Percentiles rank a stretch among this genome's conserved stretches.
Evolutionary conservation across 2,888 invertebrate species (phyloP).

Genomic region (Leptinotarsa peninsularis): DNA sequence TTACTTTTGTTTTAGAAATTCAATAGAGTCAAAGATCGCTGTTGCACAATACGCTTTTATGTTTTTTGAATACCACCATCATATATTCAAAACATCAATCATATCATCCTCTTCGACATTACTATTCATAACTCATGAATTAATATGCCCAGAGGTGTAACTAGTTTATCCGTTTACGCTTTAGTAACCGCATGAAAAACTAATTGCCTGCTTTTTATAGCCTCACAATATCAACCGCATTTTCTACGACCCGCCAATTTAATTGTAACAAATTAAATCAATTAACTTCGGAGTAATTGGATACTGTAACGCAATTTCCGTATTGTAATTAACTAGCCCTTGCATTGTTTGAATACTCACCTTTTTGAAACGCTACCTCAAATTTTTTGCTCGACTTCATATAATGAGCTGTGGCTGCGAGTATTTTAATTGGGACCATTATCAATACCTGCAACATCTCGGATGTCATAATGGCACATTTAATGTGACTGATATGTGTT

Average conservation of each 20-base stretch:
- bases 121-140: constrained; percentile 20
- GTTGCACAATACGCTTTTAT: neutral
- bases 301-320: constrained; percentile 37
- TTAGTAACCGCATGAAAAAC: constrained; percentile 15
- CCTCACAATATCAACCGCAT: constrained; percentile 16
- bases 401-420: constrained; percentile 33
- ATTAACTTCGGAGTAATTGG: constrained; percentile 34
- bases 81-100: constrained; percentile 14
- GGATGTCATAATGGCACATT: constrained; percentile 32
- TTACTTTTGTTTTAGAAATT: too few species aligned
- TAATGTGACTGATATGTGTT: constrained; percentile 26
- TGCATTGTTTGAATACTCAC: constrained; percentile 32
- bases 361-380: constrained; percentile 29
- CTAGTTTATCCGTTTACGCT: constrained; percentile 15
- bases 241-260: constrained; percentile 28
- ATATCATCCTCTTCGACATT: neutral
- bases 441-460: constrained; percentile 21
- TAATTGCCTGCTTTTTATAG: constrained; percentile 20
- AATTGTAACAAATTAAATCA: constrained; percentile 42
- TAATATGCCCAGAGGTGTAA: constrained; percentile 18
- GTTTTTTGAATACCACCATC: neutral
- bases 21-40: neutral
- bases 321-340: constrained; percentile 33
- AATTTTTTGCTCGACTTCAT: constrained; percentile 32
- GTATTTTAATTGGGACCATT: constrained; percentile 42